A percentile compares a stretch with the other conserved stretches of the same genome.
These are phyloP conservation scores for Microplitis demolitor DNA, from an alignment of 1,140 invertebrate genomes.

Conservation along the genomic window DNA sequence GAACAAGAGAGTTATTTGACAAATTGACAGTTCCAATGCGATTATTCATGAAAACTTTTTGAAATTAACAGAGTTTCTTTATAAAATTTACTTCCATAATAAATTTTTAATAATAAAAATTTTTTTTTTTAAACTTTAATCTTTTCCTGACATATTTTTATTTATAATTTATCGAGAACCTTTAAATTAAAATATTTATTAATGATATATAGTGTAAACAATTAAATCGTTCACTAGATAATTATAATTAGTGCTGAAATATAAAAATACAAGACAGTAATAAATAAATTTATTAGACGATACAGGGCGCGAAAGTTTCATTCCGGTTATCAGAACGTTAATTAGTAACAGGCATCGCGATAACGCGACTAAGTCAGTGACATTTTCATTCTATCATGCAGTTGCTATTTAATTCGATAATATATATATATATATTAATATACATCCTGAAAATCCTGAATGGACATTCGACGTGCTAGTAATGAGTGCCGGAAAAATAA, in stretches of 20 bases:
- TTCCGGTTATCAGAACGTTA: neutral
- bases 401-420: conserved; percentile 5
- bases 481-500: conserved; percentile 5
- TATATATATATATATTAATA: neutral
- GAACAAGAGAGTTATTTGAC: too few relatives aligned
- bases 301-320: conserved; percentile 3
- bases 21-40: too few relatives aligned
- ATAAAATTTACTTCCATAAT: too few relatives aligned
- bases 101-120: too few relatives aligned
- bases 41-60: too few relatives aligned
- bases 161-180: too few relatives aligned
- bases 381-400: conserved; percentile 21
- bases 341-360: conserved; percentile 26
- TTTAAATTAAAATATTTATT: too few relatives aligned
- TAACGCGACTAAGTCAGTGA: conserved; percentile 4
- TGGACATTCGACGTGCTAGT: conserved; percentile 15
- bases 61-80: too few relatives aligned
- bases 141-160: too few relatives aligned
- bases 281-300: neutral
- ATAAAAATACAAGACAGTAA: conserved; percentile 20
- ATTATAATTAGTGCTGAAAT: conserved; percentile 18
- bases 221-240: conserved; percentile 16
- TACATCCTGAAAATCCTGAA: neutral
- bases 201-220: neutral
- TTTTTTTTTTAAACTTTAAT: too few relatives aligned